Conservation (phyloP, 2,888 invertebrate species). For the Torymus aiolomorphi region DNA sequence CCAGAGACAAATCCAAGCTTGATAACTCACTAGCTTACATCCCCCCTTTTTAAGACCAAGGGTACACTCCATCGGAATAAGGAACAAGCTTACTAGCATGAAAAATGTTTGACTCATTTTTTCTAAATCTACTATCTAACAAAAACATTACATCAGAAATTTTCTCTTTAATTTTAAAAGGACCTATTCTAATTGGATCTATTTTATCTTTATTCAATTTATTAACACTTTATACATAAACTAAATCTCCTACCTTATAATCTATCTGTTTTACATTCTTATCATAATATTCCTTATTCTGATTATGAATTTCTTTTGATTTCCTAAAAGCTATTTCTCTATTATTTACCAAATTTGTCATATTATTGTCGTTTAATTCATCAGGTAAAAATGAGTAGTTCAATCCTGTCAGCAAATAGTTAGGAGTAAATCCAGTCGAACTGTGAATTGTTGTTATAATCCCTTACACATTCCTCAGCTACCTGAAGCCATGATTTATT, state of each 20-base stretch:
- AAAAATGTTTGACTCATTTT: constrained; percentile 57
- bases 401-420: neutral
- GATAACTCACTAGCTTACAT: constrained; percentile 44
- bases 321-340: constrained; percentile 55
- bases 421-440: neutral
- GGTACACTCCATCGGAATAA: neutral
- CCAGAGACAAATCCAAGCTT: too few species aligned
- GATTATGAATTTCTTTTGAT: constrained; percentile 44
- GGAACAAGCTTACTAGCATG: constrained; percentile 58
- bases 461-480: too few species aligned
- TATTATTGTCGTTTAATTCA: too few species aligned
- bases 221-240: constrained; percentile 58
- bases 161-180: constrained; percentile 56
- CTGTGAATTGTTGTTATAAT: too few species aligned
- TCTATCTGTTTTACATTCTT: constrained; percentile 43
- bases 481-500: too few species aligned
- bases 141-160: constrained; percentile 53
- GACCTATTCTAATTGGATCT: constrained; percentile 53
- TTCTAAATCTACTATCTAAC: constrained; percentile 54
- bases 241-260: constrained; percentile 56
- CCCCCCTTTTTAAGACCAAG: constrained; percentile 37
- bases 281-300: too few species aligned
- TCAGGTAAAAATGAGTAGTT: too few species aligned
- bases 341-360: too few species aligned
- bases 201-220: constrained; percentile 56